phyloP scores from a whole-genome alignment of 2,797 vertebrate species.

The Myripristis jacobus region DNA sequence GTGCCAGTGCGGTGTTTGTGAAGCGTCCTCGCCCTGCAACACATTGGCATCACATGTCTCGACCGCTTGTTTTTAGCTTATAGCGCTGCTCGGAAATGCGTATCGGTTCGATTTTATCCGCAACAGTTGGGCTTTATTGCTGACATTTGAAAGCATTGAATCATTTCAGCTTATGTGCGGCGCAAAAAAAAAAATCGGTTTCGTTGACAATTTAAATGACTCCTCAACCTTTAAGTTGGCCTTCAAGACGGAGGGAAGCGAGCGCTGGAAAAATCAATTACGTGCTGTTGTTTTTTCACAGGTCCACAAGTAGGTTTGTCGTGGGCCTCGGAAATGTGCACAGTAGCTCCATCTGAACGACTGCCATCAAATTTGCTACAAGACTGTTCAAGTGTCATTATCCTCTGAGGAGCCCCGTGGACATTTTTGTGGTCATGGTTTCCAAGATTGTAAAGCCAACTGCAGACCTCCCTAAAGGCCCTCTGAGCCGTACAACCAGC shows the following conservation, averaged over 20 bases:
- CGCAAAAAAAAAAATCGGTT: too few species aligned
- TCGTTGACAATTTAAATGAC: slow-evolving; percentile 1
- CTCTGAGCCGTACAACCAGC: slow-evolving; percentile 45
- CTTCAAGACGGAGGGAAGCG: not conserved
- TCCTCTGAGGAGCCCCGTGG: slow-evolving; percentile 44
- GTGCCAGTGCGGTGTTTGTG: slow-evolving; percentile 63
- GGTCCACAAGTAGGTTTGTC: not conserved
- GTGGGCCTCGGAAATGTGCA: slow-evolving; percentile 7
- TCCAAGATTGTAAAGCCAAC: slow-evolving; percentile 51
- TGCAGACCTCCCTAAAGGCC: slow-evolving; percentile 52
- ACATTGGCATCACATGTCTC: slow-evolving; percentile 63
- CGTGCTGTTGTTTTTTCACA: not conserved
- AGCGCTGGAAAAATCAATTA: not conserved
- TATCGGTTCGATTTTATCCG: slow-evolving; percentile 11
- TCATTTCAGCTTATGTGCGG: too few species aligned
- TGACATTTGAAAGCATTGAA: not conserved
- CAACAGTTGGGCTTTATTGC: not conserved
- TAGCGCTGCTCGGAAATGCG: slow-evolving; percentile 9
- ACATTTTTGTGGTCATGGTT: slow-evolving; percentile 70
- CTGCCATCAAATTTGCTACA: slow-evolving; percentile 38
- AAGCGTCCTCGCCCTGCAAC: slow-evolving; percentile 53
- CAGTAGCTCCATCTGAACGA: slow-evolving; percentile 37
- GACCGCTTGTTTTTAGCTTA: slow-evolving; percentile 30
- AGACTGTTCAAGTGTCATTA: slow-evolving; percentile 54
- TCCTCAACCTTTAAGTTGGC: not conserved